Percentiles rank a stretch among this genome's conserved stretches.
Evolutionary conservation across 2,797 vertebrate species (phyloP).

Genomic region (Acipenser transmontanus): DNA sequence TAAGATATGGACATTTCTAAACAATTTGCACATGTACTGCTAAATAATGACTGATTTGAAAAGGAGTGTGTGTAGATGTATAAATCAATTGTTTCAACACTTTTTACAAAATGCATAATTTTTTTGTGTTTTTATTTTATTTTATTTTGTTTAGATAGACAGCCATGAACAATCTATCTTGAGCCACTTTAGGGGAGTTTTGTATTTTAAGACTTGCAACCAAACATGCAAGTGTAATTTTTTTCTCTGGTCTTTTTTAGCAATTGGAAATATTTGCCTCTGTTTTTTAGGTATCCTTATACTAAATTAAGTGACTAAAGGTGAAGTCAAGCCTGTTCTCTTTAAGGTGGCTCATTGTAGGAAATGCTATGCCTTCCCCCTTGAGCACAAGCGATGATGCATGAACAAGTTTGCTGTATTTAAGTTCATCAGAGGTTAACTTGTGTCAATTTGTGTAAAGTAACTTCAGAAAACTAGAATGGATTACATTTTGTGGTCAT

Average conservation of each 20-base stretch:
- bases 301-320: constrained; percentile 55
- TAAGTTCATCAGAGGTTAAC: constrained; percentile 69
- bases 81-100: constrained; percentile 73
- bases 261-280: constrained; percentile 69
- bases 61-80: constrained; percentile 71
- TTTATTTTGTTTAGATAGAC: constrained; percentile 82
- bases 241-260: constrained; percentile 54
- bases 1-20: constrained; percentile 84
- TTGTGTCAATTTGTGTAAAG: constrained; percentile 78
- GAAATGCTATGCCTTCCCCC: constrained; percentile 76
- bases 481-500: constrained; percentile 94
- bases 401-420: constrained; percentile 85
- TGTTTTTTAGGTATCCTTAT: constrained; percentile 57
- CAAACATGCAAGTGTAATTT: constrained; percentile 38
- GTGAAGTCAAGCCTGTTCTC: constrained; percentile 47
- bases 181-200: constrained; percentile 85
- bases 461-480: constrained; percentile 90
- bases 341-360: constrained; percentile 79
- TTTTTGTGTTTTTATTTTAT: constrained; percentile 60
- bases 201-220: constrained; percentile 52
- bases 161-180: constrained; percentile 81
- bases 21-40: constrained; percentile 92
- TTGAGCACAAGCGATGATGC: constrained; percentile 85
- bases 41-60: constrained; percentile 71
- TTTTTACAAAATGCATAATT: constrained; percentile 82